A percentile compares a stretch with the other conserved stretches of the same genome.
These are phyloP conservation scores for Tupaia tana DNA, from an alignment of 2,113 vertebrate genomes.

Conservation along the genomic window DNA sequence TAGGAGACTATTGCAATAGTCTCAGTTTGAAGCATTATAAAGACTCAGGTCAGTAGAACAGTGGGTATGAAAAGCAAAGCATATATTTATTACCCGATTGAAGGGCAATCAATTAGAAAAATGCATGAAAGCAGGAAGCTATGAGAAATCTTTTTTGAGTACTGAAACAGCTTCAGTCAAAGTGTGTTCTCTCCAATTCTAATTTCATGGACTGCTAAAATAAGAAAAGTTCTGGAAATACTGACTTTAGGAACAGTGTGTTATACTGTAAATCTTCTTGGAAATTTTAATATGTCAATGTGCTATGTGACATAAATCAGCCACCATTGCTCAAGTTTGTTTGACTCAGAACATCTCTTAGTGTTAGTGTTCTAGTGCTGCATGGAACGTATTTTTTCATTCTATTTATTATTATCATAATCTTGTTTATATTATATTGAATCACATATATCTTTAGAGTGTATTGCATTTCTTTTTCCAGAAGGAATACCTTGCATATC, in stretches of 20 bases:
- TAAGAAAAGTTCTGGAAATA: neutral
- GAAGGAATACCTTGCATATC: too few relatives aligned
- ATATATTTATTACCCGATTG: neutral
- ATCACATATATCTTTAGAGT: too few relatives aligned
- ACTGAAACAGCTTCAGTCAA: neutral
- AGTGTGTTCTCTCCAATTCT: neutral
- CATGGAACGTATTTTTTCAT: neutral
- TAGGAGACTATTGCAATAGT: neutral
- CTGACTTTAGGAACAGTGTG: neutral
- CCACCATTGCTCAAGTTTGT: neutral
- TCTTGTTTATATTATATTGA: too few relatives aligned
- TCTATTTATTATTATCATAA: too few relatives aligned
- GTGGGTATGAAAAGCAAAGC: neutral
- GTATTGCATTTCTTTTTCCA: too few relatives aligned
- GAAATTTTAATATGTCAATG: neutral
- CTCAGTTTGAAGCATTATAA: neutral
- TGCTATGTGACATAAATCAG: neutral
- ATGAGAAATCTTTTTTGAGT: neutral
- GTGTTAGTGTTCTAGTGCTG: neutral
- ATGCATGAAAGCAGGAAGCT: neutral
- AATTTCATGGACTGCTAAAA: neutral
- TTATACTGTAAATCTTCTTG: neutral
- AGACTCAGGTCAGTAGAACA: neutral
- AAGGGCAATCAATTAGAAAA: slow-evolving; percentile 19
- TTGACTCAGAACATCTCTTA: neutral